phyloP scores from a whole-genome alignment of 2,113 vertebrate genomes.

The Zingel zingel region DNA sequence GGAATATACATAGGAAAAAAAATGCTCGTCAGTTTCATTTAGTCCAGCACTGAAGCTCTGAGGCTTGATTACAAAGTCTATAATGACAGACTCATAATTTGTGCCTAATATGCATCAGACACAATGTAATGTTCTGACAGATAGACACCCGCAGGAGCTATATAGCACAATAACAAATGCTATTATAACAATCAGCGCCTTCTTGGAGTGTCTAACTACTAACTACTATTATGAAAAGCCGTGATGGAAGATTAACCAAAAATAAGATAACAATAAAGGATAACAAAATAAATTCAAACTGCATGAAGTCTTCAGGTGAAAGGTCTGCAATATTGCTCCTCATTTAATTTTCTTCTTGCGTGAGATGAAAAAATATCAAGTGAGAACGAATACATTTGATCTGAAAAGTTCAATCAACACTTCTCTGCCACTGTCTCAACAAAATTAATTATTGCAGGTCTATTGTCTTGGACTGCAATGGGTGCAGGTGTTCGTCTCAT shows the following conservation, averaged over 20 bases:
- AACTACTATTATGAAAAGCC: not conserved
- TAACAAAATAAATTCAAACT: not conserved
- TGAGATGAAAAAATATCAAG: not conserved
- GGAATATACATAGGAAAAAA: constrained; percentile 25
- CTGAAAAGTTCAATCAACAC: constrained; percentile 18
- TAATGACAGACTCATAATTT: constrained; percentile 34
- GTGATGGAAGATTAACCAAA: not conserved
- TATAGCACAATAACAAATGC: not conserved
- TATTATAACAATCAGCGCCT: constrained; percentile 5
- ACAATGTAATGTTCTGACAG: not conserved
- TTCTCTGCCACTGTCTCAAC: not conserved
- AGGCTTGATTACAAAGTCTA: constrained; percentile 48
- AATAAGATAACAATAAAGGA: not conserved
- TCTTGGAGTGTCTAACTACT: not conserved
- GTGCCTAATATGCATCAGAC: constrained; percentile 24
- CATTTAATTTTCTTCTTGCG: not conserved
- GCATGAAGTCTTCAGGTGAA: not conserved
- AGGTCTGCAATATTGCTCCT: not conserved
- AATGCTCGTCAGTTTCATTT: constrained; percentile 15
- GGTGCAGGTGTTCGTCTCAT: constrained; percentile 27
- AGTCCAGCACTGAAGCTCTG: not conserved
- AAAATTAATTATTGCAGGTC: not conserved
- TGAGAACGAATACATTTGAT: not conserved
- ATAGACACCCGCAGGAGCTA: constrained; percentile 1
- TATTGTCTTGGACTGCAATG: not conserved